A percentile compares a stretch with the other conserved stretches of the same genome.
phyloP scores from a whole-genome alignment of 30 jellyfish, hydroid and myxozoan species.

The Clytia hemisphaerica region DNA sequence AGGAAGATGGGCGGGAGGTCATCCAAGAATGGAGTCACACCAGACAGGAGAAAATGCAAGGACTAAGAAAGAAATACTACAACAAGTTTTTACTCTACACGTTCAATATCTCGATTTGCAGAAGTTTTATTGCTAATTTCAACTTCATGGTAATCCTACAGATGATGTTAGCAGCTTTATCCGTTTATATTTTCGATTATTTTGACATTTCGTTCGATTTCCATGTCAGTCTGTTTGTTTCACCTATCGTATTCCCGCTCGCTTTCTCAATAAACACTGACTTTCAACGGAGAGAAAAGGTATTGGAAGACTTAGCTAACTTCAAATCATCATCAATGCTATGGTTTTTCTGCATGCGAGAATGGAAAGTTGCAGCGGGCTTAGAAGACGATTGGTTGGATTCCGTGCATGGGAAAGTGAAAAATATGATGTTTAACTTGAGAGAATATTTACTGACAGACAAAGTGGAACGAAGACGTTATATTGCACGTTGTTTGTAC shows the following conservation, averaged over 20 bases:
- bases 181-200: constrained; percentile 4
- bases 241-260: constrained; percentile 94
- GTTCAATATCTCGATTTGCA: constrained; percentile 17
- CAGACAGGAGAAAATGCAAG: constrained; percentile 48
- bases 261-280: constrained; percentile 95
- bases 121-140: constrained; percentile 75
- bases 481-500: constrained; percentile 54
- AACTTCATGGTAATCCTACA: constrained; percentile 77
- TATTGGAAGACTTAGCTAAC: constrained; percentile 84
- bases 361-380: constrained; percentile 56
- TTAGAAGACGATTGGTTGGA: constrained; percentile 60
- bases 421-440: constrained; percentile 70
- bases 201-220: constrained; percentile 44
- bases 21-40: constrained; percentile 79
- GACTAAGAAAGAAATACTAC: constrained; percentile 30
- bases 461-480: constrained; percentile 42
- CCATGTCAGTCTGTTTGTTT: constrained; percentile 87
- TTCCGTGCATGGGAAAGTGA: constrained; percentile 73
- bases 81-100: constrained; percentile 9
- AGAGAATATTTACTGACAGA: constrained; percentile 90
- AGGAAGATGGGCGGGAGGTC: constrained; percentile 95
- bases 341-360: constrained; percentile 88
- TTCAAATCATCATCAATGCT: constrained; percentile 85
- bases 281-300: constrained; percentile 97
- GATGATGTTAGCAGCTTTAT: constrained; percentile 79